Evolutionary conservation across 2,797 vertebrate genomes (phyloP).

Genomic region (Phoebastria nigripes): DNA sequence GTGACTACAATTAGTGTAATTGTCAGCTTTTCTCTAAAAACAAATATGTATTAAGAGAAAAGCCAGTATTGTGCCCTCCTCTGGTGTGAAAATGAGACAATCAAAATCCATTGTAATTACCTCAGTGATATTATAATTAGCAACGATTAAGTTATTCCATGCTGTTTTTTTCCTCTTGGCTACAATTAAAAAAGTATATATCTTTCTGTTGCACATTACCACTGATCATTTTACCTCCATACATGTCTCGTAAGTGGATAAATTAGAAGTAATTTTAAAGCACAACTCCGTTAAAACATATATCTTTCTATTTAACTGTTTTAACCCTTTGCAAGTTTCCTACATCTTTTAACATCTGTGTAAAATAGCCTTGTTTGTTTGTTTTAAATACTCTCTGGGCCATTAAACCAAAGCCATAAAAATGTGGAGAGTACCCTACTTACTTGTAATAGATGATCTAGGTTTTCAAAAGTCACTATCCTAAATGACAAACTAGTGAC

Average conservation of each 20-base stretch:
- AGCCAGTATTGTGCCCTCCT: constrained; percentile 83
- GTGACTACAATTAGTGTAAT: constrained; percentile 92
- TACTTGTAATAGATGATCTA: constrained; percentile 30
- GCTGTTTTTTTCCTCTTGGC: constrained; percentile 86
- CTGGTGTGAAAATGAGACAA: constrained; percentile 93
- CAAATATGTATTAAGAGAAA: constrained; percentile 92
- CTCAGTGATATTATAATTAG: constrained; percentile 97
- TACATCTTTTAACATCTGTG: constrained; percentile 48
- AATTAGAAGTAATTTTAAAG: constrained; percentile 86
- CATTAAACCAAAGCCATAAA: constrained; percentile 42
- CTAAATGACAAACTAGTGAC: not conserved
- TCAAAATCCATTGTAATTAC: constrained; percentile 98
- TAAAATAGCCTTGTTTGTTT: constrained; percentile 49
- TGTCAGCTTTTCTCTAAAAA: constrained; percentile 92
- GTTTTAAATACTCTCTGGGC: constrained; percentile 48
- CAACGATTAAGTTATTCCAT: constrained; percentile 91
- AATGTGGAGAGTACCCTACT: constrained; percentile 26
- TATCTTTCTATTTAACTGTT: constrained; percentile 76
- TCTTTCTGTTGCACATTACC: constrained; percentile 86
- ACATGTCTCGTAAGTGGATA: constrained; percentile 80
- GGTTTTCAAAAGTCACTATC: constrained; percentile 35
- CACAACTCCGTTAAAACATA: constrained; percentile 79
- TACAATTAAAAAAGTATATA: constrained; percentile 96
- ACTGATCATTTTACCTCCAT: constrained; percentile 87
- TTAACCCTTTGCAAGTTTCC: constrained; percentile 68